Conservation (phyloP, 1,140 invertebrate species). For the Venturia canescens region DNA sequence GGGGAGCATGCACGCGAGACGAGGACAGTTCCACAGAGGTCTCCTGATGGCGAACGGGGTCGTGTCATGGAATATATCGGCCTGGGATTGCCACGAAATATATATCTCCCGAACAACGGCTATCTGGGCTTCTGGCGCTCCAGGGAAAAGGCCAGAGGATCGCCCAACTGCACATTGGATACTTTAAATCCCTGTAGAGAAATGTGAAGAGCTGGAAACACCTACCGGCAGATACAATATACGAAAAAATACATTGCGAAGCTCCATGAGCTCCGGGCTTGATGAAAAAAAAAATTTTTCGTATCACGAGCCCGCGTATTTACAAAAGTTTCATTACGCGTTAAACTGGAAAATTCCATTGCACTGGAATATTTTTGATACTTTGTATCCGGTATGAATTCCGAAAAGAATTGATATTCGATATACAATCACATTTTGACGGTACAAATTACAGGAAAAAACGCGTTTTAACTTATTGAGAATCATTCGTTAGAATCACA, state of each 20-base stretch:
- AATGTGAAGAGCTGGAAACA: slow-evolving; percentile 12
- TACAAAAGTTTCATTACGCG: too few species aligned
- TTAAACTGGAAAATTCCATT: too few species aligned
- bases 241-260: neutral
- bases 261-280: neutral
- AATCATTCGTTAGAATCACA: too few species aligned
- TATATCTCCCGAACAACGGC: slow-evolving; percentile 19
- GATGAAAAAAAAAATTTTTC: too few species aligned
- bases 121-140: slow-evolving; percentile 9
- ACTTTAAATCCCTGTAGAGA: slow-evolving; percentile 29
- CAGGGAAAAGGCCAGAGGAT: slow-evolving; percentile 6
- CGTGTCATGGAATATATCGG: slow-evolving; percentile 31
- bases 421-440: too few species aligned
- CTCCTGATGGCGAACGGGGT: slow-evolving; percentile 16
- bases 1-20: neutral
- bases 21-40: slow-evolving; percentile 11
- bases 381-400: too few species aligned
- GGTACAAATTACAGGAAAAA: too few species aligned
- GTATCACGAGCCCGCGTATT: too few species aligned
- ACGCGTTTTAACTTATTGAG: too few species aligned
- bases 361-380: too few species aligned
- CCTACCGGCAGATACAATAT: neutral
- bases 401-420: too few species aligned
- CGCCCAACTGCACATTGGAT: slow-evolving; percentile 12
- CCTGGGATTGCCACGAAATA: slow-evolving; percentile 25